Base-by-base conservation (phyloP, 2,797 vertebrate genomes). In the Falco rusticolus region DNA sequence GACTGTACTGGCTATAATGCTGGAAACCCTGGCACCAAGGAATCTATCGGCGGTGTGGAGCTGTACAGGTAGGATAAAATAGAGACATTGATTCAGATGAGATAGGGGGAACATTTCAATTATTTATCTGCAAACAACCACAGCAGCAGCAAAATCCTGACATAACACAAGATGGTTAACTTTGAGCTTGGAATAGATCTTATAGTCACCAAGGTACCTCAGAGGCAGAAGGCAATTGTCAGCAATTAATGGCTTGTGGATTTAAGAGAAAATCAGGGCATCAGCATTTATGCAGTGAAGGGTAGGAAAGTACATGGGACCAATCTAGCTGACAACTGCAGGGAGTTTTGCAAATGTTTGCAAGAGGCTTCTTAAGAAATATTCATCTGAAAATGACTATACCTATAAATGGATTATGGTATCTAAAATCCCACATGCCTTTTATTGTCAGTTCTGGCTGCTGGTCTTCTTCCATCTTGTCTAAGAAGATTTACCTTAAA, bases 351-450 rank as follows among this genome's bases (percentile, higher is more conserved):
- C 77, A 94, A 72, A 60, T 95, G 92, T 89, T 93, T 96, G 90
- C 95, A 96, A 92, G 87, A 50, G 71, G 45, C 85, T 90, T 95
- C 92, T 97, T 97, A 92, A 83, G 75, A 94, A 95, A 92, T 57
- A 87, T 18, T 91, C 26, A 75, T 56, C 87, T 64, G 43, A 66
- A 93, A 95, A 93, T 9, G 28, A 89, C 59, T 93, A 47, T 92
- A 82, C 41, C 68, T 96, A 76, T 87, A 95, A 96, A 84, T 87
- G 87, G 93, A 93, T 95, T 96, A 71, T 59, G 61, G 11, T 92
- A 96, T 97, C 93, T 95, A 68, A 91, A 94, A 93, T 33, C 61
- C 56, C 71, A 72, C n/a, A 89, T 59, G 41, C 5, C 18, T 80
- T 94, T 96, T 95, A 72, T 89, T 84, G 60, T 89, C 85, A 77